phyloP scores from a whole-genome alignment of 2,113 vertebrate genomes.

The Gadus chalcogrammus region DNA sequence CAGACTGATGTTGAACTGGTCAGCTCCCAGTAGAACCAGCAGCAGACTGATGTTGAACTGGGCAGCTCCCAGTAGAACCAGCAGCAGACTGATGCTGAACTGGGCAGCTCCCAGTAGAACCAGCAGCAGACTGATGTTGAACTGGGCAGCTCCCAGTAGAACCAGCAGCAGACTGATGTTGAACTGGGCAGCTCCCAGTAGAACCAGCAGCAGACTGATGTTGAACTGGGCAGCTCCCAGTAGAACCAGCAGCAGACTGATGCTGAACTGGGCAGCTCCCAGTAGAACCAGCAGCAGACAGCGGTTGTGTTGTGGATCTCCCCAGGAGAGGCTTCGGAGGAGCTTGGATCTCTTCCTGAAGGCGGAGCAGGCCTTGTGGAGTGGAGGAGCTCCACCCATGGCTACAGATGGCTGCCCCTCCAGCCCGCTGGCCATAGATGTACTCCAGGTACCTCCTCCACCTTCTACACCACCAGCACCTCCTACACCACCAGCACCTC shows the following conservation, averaged over 20 bases:
- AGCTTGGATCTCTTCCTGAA: slow-evolving; percentile 64
- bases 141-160: not conserved
- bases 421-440: slow-evolving; percentile 79
- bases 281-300: not conserved
- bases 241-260: no score
- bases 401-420: slow-evolving; percentile 70
- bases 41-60: no score
- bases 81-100: no score
- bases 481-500: no score
- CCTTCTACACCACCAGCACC: no score
- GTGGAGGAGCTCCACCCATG: slow-evolving; percentile 62
- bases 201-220: no score
- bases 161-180: no score
- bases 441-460: slow-evolving; percentile 79
- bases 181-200: not conserved
- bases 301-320: not conserved
- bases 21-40: no score
- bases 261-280: not conserved
- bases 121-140: no score
- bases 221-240: no score
- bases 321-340: slow-evolving; percentile 51
- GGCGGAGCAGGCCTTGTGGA: slow-evolving; percentile 71
- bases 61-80: not conserved
- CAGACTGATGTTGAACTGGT: no score
- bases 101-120: not conserved